Evolutionary conservation across 2,888 invertebrate genomes (phyloP), one percentile per base, ranked within the genome.

Genomic region (Ormyrus labotus): DNA sequence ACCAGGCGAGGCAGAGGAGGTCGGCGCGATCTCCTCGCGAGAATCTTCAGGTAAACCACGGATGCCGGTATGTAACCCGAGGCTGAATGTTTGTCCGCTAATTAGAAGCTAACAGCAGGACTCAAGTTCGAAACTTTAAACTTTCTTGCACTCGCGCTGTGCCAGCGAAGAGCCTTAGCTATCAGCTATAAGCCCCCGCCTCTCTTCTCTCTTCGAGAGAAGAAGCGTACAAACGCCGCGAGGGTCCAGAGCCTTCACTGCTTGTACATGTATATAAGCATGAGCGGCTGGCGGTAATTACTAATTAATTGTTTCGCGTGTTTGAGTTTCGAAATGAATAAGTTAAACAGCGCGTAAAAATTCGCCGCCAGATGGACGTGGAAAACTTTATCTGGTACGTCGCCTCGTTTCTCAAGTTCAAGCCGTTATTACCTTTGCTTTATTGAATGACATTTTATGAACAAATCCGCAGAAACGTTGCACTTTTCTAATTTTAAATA

Each of bases 51-150:
- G 79, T 70, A 79, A 83, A 78, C 82, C 73, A 81, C 64, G 78
- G 78, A 79, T 79, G 83, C 83, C 83, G 83, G 80, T 81, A 82
- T 86, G 84, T 87, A 88, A 87, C 85, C 87, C 84, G 85, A 85
- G 85, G 7, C 85, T 84, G 85, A 86, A 88, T 90, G 88, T 90
- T 90, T 90, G 89, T 89, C 89, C 87, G 88, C 88, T 90, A 90
- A 90, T 90, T 90, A 90, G 89, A 89, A 90, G 89, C 89, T 89
- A 90, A 90, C 90, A 88, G 87, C 84, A 83, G 86, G 88, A 87
- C 86, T 87, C 34, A 89, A 90, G 87, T 89, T 89, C 76, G 80
- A 72, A 90, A 90, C 86, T 89, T 88, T 87, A 88, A 89, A 90
- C 89, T 90, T 90, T 90, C 89, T 90, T 89, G 88, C 87, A 83